Percentiles rank a stretch among this genome's conserved stretches.
Evolutionary conservation across 2,113 vertebrate genomes (phyloP).

Genomic region (Ophiodon elongatus): DNA sequence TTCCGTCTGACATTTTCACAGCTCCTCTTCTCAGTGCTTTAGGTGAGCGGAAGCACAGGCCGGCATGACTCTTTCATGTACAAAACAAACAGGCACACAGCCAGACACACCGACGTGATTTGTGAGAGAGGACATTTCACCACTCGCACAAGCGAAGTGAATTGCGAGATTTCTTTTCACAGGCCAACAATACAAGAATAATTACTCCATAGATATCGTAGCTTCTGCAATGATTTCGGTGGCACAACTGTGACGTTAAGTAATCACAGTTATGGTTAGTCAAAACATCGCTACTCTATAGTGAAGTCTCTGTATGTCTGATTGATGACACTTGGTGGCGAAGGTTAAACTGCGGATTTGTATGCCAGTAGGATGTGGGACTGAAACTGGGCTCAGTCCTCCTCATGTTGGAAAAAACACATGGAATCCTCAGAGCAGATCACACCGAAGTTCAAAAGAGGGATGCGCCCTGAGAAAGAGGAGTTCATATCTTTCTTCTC

Average conservation of each 20-base stretch:
- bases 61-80: not conserved
- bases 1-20: not conserved
- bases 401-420: conserved; percentile 17
- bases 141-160: not conserved
- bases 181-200: not conserved
- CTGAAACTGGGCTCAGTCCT: conserved; percentile 6
- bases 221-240: not conserved
- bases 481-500: conserved; percentile 33
- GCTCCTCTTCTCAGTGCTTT: not conserved
- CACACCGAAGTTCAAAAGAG: not conserved
- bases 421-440: conserved; percentile 21
- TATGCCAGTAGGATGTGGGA: conserved; percentile 8
- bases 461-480: conserved; percentile 9
- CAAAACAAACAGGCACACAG: not conserved
- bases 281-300: not conserved
- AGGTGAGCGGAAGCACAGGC: not conserved
- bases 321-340: conserved; percentile 3
- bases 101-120: not conserved
- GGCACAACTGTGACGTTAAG: not conserved
- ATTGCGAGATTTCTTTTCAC: not conserved
- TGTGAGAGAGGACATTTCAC: not conserved
- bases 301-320: conserved; percentile 1
- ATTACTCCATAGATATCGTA: not conserved
- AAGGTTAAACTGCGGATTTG: not conserved
- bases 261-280: not conserved